A percentile compares a stretch with the other conserved stretches of the same genome.
These are phyloP conservation scores for Haliclona indistincta DNA, from an alignment of 37 sponge, comb jelly and placozoan genomes.

Conservation along the genomic window DNA sequence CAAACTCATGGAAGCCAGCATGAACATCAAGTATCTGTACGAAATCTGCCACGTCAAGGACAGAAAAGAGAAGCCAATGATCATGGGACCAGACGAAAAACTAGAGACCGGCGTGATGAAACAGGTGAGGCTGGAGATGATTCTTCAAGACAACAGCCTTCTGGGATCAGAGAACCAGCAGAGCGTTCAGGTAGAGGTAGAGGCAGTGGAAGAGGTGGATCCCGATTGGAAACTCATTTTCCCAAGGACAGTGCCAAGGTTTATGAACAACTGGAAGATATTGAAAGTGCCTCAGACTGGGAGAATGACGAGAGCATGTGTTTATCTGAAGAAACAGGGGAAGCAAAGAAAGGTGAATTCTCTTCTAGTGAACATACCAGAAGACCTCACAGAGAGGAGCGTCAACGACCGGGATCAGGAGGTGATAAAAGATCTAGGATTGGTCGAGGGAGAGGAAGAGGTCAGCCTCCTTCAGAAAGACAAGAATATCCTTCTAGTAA, in stretches of 20 bases:
- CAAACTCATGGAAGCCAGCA: neutral
- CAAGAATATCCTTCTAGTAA: neutral
- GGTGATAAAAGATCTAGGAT: neutral
- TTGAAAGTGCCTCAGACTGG: slow-evolving; percentile 49
- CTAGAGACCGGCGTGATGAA: neutral
- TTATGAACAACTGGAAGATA: slow-evolving; percentile 37
- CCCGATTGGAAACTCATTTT: too few species aligned
- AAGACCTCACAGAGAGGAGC: too few species aligned
- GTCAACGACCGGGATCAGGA: too few species aligned
- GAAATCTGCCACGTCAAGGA: neutral
- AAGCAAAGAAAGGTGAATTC: neutral
- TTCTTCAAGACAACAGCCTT: neutral
- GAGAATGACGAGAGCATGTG: slow-evolving; percentile 39
- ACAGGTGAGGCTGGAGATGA: neutral
- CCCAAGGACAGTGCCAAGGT: neutral
- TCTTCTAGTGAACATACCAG: neutral
- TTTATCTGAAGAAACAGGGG: neutral
- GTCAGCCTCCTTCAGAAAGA: too few species aligned
- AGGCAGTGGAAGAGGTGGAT: too few species aligned
- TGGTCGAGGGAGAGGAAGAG: neutral
- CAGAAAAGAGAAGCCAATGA: neutral
- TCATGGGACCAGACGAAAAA: neutral
- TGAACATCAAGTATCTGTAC: neutral
- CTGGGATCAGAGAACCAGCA: too few species aligned
- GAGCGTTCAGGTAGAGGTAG: too few species aligned